These are phyloP conservation scores for Gandaritis pyraliata DNA, from an alignment of 2,888 invertebrate genomes.

Conservation along the genomic window DNA sequence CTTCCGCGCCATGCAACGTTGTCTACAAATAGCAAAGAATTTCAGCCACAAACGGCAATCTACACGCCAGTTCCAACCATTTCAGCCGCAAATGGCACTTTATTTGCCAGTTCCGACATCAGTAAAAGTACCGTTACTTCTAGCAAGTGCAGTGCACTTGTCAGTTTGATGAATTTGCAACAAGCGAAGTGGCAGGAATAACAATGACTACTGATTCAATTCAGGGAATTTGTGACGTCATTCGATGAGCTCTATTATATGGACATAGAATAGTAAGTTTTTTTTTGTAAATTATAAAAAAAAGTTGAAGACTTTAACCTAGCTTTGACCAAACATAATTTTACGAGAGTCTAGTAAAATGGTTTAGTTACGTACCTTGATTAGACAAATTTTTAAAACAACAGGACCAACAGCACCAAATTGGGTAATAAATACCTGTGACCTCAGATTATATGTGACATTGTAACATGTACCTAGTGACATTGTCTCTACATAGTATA, in stretches of 20 bases:
- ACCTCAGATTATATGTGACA: too few relatives aligned
- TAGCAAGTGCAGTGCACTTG: constrained; percentile 38
- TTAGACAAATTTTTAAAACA: too few relatives aligned
- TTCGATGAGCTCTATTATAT: constrained; percentile 2
- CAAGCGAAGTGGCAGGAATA: constrained; percentile 41
- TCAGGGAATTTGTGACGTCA: constrained; percentile 40
- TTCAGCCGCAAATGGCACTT: constrained; percentile 57
- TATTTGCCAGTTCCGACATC: constrained; percentile 54
- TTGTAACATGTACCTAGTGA: too few relatives aligned
- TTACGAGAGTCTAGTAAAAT: too few relatives aligned
- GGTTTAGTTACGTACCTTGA: too few relatives aligned
- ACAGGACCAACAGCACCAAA: too few relatives aligned
- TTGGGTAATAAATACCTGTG: too few relatives aligned
- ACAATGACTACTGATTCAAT: constrained; percentile 44
- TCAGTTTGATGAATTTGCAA: constrained; percentile 50
- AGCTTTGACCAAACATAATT: too few relatives aligned
- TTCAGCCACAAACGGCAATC: constrained; percentile 48
- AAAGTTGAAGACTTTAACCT: too few relatives aligned
- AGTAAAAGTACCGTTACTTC: constrained; percentile 50
- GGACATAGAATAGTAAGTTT: background rate
- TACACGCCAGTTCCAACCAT: constrained; percentile 52
- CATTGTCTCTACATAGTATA: too few relatives aligned
- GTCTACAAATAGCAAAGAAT: constrained; percentile 36
- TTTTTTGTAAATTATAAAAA: too few relatives aligned
- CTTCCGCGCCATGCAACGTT: constrained; percentile 16